phyloP scores from a whole-genome alignment of 2,888 invertebrate genomes.

The Trichogramma evanescens region DNA sequence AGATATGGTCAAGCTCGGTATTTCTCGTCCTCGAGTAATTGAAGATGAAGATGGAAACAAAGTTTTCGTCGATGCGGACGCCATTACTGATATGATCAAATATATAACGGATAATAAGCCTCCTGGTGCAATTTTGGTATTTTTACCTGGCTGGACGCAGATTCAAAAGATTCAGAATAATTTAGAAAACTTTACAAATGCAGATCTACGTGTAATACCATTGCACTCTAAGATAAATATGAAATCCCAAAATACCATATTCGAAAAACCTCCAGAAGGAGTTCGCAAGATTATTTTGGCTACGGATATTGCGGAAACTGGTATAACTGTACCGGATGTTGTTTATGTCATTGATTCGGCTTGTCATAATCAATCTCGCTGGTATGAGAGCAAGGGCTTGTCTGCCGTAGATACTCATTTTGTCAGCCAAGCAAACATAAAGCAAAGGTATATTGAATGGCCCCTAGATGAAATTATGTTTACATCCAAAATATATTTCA shows the following conservation, averaged over 20 bases:
- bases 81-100: slow-evolving; percentile 50
- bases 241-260: slow-evolving; percentile 34
- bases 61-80: slow-evolving; percentile 50
- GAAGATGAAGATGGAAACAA: slow-evolving; percentile 26
- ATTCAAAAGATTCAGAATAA: slow-evolving; percentile 53
- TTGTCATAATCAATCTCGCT: slow-evolving; percentile 54
- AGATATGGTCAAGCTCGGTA: slow-evolving; percentile 41
- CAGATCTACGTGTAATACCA: slow-evolving; percentile 46
- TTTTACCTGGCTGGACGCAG: slow-evolving; percentile 71
- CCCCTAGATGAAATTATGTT: background rate
- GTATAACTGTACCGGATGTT: slow-evolving; percentile 67
- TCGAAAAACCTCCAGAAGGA: slow-evolving; percentile 45
- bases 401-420: slow-evolving; percentile 53
- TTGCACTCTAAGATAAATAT: slow-evolving; percentile 54
- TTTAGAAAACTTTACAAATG: slow-evolving; percentile 40
- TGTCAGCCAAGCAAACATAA: slow-evolving; percentile 58
- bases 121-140: slow-evolving; percentile 65
- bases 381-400: slow-evolving; percentile 50
- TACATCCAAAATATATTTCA: background rate
- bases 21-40: slow-evolving; percentile 30
- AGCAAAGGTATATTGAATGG: slow-evolving; percentile 46
- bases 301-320: slow-evolving; percentile 67
- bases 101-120: slow-evolving; percentile 54
- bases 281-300: slow-evolving; percentile 62
- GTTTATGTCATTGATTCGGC: slow-evolving; percentile 63